Evolutionary conservation across 2,888 invertebrate genomes (phyloP), one percentile per base, ranked within the genome.

Genomic region (Microchrysa polita): DNA sequence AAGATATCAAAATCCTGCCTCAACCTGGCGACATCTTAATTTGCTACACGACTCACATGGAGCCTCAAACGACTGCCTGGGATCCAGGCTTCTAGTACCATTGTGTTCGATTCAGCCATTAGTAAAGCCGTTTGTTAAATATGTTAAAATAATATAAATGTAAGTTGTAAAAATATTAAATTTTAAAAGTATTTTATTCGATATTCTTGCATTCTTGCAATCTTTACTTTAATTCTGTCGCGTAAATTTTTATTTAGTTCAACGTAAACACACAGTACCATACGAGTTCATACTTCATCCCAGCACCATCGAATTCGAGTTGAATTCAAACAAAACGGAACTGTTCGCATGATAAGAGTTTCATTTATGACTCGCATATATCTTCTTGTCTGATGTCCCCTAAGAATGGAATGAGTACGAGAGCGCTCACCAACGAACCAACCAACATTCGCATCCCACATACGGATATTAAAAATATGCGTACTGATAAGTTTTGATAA

Each of bases 11-110:
- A 0, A 78, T 95, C 34, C 81, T 86, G 27, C 91, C 94, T 74
- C 83, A 91, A 83, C 86, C 90, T 0, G 95, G 94, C 0, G 98
- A 98, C 83, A 85, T 84, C 0, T 84, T 98, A 5, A 82, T 93
- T 27, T 97, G 96, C 83, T 96, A 92, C 83, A 87, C 88, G 79
- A 84, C 88, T 78, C 88, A 88, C 65, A 86, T 90, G 81, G 88
- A 90, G 72, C 79, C 86, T 12, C 91, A 91, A 81, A 86, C 84
- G 75, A 91, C 93, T 1, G 87, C 89, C 55, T 98, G 97, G 98
- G 90, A 95, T 86, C 94, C 95, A 16, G 95, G 94, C 74, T 94
- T 94, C 44, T 72, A 60, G 23, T 14, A 40, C 10, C 44, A 71
- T 2, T 34, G 27, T 34, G 27, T 7, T 34, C 27, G 27, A 12